Evolutionary conservation across 1,140 invertebrate species (phyloP), one percentile per base, ranked within the genome.

Genomic region (Anthonomus grandis): DNA sequence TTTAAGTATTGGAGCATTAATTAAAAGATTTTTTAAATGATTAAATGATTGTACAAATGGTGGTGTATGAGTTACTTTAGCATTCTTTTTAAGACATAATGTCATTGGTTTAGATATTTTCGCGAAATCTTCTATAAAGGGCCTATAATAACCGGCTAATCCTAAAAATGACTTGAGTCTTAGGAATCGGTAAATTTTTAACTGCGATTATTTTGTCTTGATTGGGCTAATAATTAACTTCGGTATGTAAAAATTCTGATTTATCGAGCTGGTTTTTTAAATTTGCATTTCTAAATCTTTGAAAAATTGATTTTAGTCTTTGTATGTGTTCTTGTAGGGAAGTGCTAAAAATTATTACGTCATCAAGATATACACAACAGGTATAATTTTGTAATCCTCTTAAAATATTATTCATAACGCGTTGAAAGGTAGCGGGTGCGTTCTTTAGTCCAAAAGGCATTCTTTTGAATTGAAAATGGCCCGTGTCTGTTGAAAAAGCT

Each of bases 341-440:
- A 12, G 46, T 59, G 3, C 56, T 60, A 47, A 63, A 72, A 38
- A 73, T 62, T 34, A 72, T 65, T 18, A 58, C 38, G 39, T 74
- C 68, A 42, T 74, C 68, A 8, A 70, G 36, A 46, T 71, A 71
- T n/a, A n/a, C n/a, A n/a, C n/a, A n/a, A n/a, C n/a, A n/a, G n/a
- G n/a, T n/a, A n/a, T n/a, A n/a, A n/a, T n/a, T n/a, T n/a, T n/a
- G n/a, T n/a, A n/a, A n/a, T n/a, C n/a, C n/a, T n/a, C n/a, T n/a
- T n/a, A n/a, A n/a, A n/a, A n/a, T n/a, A n/a, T n/a, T n/a, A n/a
- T n/a, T n/a, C n/a, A n/a, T n/a, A n/a, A n/a, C n/a, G n/a, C n/a
- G n/a, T n/a, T n/a, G n/a, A n/a, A n/a, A n/a, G n/a, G n/a, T n/a
- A n/a, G n/a, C n/a, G n/a, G n/a, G n/a, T n/a, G n/a, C n/a, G n/a